A percentile compares a stretch with the other conserved stretches of the same genome.
These are phyloP conservation scores for Macrocentrus cingulum DNA, from an alignment of 1,140 invertebrate species.

Conservation along the genomic window DNA sequence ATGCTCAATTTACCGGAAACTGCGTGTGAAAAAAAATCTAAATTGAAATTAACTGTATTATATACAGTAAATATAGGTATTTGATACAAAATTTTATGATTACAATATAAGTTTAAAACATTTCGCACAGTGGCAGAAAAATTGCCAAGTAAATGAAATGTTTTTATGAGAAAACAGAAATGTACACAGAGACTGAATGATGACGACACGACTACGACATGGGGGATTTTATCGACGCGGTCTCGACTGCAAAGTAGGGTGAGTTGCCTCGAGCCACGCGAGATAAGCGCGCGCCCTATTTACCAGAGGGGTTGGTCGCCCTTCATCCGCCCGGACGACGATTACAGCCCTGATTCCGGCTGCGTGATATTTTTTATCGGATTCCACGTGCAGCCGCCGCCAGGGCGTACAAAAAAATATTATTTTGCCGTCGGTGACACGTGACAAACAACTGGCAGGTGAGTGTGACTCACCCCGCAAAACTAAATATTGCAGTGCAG, in stretches of 20 bases:
- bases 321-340: slow-evolving; percentile 12
- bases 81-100: no score
- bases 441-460: slow-evolving; percentile 14
- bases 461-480: not conserved
- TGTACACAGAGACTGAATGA: not conserved
- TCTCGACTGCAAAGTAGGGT: slow-evolving; percentile 1
- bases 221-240: slow-evolving; percentile 23
- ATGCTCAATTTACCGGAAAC: no score
- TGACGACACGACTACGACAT: slow-evolving; percentile 1
- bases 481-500: not conserved
- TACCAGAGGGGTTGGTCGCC: not conserved
- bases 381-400: slow-evolving; percentile 16
- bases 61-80: no score
- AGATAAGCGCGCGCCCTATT: slow-evolving; percentile 20
- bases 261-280: slow-evolving; percentile 14
- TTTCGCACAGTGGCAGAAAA: no score
- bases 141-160: no score
- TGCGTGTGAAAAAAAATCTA: no score
- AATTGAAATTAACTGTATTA: no score
- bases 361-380: slow-evolving; percentile 24
- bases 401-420: slow-evolving; percentile 12
- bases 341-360: slow-evolving; percentile 20
- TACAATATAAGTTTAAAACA: no score
- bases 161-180: no score
- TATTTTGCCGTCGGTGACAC: not conserved